Percentiles rank a stretch among this genome's conserved stretches.
phyloP scores from a whole-genome alignment of 2,888 invertebrate genomes.

The Synanthedon tipuliformis region DNA sequence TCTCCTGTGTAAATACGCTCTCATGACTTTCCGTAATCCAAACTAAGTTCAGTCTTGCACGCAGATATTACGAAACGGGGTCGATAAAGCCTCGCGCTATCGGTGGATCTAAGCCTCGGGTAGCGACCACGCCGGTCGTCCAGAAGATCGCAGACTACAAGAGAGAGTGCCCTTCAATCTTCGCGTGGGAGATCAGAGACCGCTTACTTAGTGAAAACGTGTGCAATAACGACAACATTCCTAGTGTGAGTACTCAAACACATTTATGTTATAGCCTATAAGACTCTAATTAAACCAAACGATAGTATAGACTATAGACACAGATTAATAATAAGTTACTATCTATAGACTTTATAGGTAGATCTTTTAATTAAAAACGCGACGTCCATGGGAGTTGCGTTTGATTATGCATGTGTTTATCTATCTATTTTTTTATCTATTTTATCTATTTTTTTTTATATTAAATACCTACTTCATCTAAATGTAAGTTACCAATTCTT shows the following conservation, averaged over 20 bases:
- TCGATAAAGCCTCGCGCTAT: slow-evolving; percentile 97
- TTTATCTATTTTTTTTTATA: too few relatives aligned
- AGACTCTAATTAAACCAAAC: too few relatives aligned
- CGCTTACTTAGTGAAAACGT: slow-evolving; percentile 92
- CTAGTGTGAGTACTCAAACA: slow-evolving; percentile 84
- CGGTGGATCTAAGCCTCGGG: slow-evolving; percentile 96
- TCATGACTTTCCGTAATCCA: slow-evolving; percentile 43
- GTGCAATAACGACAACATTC: slow-evolving; percentile 98
- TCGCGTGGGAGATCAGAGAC: slow-evolving; percentile 98
- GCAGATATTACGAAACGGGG: slow-evolving; percentile 97
- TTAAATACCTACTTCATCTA: too few relatives aligned
- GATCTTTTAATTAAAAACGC: too few relatives aligned
- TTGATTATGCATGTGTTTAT: too few relatives aligned
- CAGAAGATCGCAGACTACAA: slow-evolving; percentile 97
- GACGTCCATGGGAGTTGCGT: too few relatives aligned
- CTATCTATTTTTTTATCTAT: too few relatives aligned
- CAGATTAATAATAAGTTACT: too few relatives aligned
- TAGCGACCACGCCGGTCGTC: slow-evolving; percentile 93
- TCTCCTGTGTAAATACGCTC: slow-evolving; percentile 14
- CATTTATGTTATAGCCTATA: too few relatives aligned
- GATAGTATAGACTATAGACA: too few relatives aligned
- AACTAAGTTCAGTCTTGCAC: slow-evolving; percentile 60
- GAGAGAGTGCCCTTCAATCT: slow-evolving; percentile 96
- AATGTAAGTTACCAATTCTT: too few relatives aligned
- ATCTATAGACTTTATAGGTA: too few relatives aligned